These are phyloP conservation scores for Platysteira castanea DNA, from an alignment of 2,113 vertebrate species.

Conservation along the genomic window DNA sequence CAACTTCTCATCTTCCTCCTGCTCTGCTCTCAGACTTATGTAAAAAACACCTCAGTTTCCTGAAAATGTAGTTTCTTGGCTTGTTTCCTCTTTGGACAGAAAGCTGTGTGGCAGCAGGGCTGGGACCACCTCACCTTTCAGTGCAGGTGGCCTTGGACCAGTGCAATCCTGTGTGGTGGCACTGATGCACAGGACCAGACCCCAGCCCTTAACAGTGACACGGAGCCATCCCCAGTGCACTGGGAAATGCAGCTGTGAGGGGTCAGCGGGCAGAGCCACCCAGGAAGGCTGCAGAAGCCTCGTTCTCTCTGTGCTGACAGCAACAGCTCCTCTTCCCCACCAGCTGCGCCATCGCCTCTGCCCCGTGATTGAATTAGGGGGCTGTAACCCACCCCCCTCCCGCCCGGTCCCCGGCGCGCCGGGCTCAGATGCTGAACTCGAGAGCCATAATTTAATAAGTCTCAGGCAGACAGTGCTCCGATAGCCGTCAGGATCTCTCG, in stretches of 20 bases:
- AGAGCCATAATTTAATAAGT: constrained; percentile 29
- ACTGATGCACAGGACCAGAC: background rate
- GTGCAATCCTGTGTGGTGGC: fast-evolving
- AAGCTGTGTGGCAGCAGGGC: background rate
- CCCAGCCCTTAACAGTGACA: background rate
- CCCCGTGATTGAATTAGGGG: constrained; percentile 51
- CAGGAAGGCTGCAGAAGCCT: background rate
- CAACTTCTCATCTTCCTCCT: background rate
- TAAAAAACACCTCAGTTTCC: background rate
- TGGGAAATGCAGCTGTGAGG: background rate
- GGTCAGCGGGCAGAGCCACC: background rate
- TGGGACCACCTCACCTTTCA: background rate
- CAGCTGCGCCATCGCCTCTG: background rate
- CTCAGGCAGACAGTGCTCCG: constrained; percentile 8
- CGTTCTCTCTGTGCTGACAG: background rate
- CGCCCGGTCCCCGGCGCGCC: background rate
- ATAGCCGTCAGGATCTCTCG: constrained; percentile 9
- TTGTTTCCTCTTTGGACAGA: background rate
- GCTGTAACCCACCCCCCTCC: background rate
- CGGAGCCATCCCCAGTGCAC: fast-evolving
- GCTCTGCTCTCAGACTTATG: background rate
- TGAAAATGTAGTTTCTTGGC: background rate
- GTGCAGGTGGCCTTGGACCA: background rate
- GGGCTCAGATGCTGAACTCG: constrained; percentile 24
- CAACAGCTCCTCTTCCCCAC: background rate